Evolutionary conservation across 2,113 vertebrate species (phyloP).

Genomic region (Brachypteracias leptosomus): DNA sequence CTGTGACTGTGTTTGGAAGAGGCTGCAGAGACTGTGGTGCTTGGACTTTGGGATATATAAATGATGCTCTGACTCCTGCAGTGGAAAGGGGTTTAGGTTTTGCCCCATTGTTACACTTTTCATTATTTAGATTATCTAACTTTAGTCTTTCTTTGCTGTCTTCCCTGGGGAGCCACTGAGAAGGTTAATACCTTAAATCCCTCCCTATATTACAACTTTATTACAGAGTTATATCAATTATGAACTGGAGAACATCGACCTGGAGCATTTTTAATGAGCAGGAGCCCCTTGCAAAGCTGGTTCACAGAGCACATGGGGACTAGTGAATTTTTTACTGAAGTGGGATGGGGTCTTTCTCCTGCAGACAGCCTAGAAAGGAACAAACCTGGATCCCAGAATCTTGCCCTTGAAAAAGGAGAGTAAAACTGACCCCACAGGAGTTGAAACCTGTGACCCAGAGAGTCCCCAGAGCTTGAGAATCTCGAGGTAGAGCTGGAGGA

Average conservation of each 20-base stretch:
- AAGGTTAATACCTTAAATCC: neutral
- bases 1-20: fast-evolving
- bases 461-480: neutral
- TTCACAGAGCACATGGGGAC: neutral
- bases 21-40: neutral
- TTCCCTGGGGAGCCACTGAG: neutral
- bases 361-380: neutral
- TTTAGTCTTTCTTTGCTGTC: neutral
- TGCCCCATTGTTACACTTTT: neutral
- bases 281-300: neutral
- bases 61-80: neutral
- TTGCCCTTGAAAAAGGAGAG: neutral
- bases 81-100: too few relatives aligned
- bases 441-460: neutral
- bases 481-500: neutral
- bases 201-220: neutral
- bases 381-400: neutral
- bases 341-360: neutral
- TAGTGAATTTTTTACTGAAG: neutral
- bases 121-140: neutral
- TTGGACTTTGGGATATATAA: too few relatives aligned
- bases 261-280: too few relatives aligned
- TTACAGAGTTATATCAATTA: neutral
- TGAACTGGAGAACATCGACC: neutral
- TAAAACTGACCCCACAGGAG: neutral